These are phyloP conservation scores for Tiliqua scincoides DNA, from an alignment of 2,113 vertebrate genomes.

Conservation along the genomic window DNA sequence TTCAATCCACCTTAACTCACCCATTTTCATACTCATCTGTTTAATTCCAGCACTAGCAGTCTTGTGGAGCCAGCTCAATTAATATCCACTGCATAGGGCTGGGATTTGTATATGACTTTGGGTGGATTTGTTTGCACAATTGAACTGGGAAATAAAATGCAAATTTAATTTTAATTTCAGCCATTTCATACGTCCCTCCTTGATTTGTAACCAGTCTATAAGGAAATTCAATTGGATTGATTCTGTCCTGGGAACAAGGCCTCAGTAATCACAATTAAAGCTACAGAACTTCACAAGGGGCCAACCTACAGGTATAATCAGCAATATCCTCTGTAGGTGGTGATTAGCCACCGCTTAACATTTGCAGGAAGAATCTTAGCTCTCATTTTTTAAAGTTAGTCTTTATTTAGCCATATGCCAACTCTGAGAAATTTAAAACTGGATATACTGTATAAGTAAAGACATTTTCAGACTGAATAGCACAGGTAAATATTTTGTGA, in stretches of 20 bases:
- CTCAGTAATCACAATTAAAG: background rate
- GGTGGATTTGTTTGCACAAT: slow-evolving; percentile 1
- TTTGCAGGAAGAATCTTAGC: background rate
- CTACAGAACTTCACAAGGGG: background rate
- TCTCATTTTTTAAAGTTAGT: background rate
- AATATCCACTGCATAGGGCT: background rate
- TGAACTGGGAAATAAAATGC: slow-evolving; percentile 18
- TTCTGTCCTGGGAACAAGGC: slow-evolving; percentile 3
- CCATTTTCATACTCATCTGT: background rate
- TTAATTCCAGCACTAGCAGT: background rate
- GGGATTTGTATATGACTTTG: background rate
- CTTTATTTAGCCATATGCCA: background rate
- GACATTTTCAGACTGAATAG: background rate
- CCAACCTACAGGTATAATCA: background rate
- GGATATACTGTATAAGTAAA: background rate
- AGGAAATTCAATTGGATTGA: background rate
- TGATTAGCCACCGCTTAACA: background rate
- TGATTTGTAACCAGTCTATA: background rate
- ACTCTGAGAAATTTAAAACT: background rate
- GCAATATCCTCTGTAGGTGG: background rate
- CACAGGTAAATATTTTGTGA: background rate
- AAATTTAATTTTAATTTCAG: slow-evolving; percentile 21
- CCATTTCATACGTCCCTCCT: background rate
- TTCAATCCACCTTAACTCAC: background rate
- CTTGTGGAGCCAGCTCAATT: background rate